These are phyloP conservation scores for Mastigias papua DNA, from an alignment of 30 jellyfish, hydroid and myxozoan genomes.

Conservation along the genomic window DNA sequence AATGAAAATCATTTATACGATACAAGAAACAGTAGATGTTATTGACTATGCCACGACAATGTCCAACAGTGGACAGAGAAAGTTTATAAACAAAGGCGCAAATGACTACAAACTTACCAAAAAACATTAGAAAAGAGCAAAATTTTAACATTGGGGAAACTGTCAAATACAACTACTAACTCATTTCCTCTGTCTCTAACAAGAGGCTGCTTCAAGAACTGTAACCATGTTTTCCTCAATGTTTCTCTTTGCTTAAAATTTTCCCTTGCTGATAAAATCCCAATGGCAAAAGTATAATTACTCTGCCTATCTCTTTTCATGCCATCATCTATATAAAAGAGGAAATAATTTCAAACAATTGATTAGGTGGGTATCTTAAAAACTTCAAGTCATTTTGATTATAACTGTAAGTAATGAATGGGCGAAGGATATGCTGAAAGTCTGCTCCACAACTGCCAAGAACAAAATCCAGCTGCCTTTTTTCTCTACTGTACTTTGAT, in stretches of 20 bases:
- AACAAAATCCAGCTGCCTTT: too few species aligned
- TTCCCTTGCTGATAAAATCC: constrained; percentile 78
- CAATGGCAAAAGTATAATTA: constrained; percentile 18
- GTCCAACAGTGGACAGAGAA: constrained; percentile 41
- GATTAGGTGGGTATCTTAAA: too few species aligned
- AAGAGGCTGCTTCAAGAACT: neutral
- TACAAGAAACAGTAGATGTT: constrained; percentile 32
- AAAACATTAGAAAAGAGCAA: constrained; percentile 32
- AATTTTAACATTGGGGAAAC: too few species aligned
- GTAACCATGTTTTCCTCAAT: constrained; percentile 49
- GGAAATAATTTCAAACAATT: neutral
- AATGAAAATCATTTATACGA: constrained; percentile 21
- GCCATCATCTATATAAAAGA: neutral
- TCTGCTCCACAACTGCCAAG: too few species aligned
- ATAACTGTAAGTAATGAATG: too few species aligned
- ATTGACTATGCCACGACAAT: constrained; percentile 48
- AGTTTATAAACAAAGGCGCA: constrained; percentile 9
- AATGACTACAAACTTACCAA: constrained; percentile 25
- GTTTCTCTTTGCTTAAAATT: constrained; percentile 65
- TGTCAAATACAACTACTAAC: neutral
- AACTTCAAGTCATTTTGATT: too few species aligned
- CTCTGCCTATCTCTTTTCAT: neutral
- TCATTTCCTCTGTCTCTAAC: neutral
- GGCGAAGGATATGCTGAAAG: too few species aligned
- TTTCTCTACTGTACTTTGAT: too few species aligned